These are phyloP conservation scores for Antigone vipio DNA, from an alignment of 2,113 vertebrate genomes.

Conservation along the genomic window DNA sequence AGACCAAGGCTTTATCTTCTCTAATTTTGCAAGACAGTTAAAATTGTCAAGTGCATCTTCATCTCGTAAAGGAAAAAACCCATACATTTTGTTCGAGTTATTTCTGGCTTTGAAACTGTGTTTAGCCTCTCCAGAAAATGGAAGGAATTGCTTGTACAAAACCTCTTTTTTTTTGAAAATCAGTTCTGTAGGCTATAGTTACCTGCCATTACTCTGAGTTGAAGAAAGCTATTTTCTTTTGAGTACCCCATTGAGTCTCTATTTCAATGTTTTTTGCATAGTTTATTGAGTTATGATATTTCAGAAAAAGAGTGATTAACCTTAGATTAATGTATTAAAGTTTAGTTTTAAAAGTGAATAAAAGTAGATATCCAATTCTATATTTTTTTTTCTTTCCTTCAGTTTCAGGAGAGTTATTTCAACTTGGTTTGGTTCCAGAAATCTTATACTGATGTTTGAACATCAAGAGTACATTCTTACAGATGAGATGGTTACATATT, in stretches of 20 bases:
- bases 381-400: not conserved
- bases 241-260: not conserved
- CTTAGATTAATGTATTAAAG: not conserved
- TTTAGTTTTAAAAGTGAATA: not conserved
- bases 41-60: not conserved
- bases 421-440: not conserved
- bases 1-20: not conserved
- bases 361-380: not conserved
- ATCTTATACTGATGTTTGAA: not conserved
- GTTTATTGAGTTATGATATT: not conserved
- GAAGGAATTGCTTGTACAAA: not conserved
- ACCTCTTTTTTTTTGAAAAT: not conserved
- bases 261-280: not conserved
- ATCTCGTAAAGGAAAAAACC: not conserved
- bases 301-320: not conserved
- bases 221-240: not conserved
- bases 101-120: not conserved
- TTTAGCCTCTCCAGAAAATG: not conserved
- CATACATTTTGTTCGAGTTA: not conserved
- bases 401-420: not conserved
- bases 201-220: not conserved
- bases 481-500: not conserved
- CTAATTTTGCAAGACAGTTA: not conserved
- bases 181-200: not conserved
- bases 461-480: not conserved